A percentile compares a stretch with the other conserved stretches of the same genome.
Evolutionary conservation across 1,140 invertebrate genomes (phyloP).

Genomic region (Sinella curviseta): DNA sequence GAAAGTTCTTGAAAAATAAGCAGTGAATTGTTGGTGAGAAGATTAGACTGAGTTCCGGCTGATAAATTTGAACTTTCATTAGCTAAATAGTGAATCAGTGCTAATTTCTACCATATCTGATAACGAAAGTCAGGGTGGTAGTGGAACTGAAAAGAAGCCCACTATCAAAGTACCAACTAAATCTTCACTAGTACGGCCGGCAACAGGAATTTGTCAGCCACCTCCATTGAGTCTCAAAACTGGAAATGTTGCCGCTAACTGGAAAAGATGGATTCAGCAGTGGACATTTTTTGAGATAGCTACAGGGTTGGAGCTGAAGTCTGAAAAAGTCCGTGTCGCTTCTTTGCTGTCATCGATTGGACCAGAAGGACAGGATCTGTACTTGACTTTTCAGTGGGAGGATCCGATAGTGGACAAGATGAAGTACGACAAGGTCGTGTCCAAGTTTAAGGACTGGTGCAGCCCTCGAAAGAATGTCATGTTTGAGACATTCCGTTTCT

Average conservation of each 20-base stretch:
- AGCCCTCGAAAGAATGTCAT: background rate
- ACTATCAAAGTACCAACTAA: no score
- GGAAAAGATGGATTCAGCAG: background rate
- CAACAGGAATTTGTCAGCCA: background rate
- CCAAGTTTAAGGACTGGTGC: conserved; percentile 1
- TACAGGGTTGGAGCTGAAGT: background rate
- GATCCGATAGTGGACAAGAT: background rate
- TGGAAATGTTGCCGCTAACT: conserved; percentile 19
- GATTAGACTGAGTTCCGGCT: background rate
- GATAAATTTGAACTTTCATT: no score
- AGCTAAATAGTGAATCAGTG: no score
- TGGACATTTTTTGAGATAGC: conserved; percentile 8
- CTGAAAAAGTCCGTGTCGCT: background rate
- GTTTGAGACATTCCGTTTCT: conserved; percentile 3
- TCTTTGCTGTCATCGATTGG: background rate
- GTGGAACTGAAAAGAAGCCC: no score
- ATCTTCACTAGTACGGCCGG: no score
- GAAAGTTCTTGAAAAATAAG: background rate
- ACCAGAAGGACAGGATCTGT: background rate
- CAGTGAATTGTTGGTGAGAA: background rate
- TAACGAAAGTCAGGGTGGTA: no score
- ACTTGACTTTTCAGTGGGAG: background rate
- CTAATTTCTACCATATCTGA: no score
- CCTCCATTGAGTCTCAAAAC: background rate
- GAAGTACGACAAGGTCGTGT: background rate